Base-by-base conservation (phyloP, 2,888 invertebrate genomes). In the Acronicta aceris region DNA sequence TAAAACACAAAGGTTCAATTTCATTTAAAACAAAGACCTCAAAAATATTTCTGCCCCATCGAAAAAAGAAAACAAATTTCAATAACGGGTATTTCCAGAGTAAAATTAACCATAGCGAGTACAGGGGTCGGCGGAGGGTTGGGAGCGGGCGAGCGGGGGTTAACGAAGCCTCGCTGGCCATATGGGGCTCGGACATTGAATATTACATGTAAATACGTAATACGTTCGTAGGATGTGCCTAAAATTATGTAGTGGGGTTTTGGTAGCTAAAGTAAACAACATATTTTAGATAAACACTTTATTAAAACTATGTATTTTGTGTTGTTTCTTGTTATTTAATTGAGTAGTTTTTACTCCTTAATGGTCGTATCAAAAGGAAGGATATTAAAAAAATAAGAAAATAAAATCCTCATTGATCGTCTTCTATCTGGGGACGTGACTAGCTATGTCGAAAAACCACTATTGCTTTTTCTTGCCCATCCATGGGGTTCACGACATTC, bases 111-210 rank as follows among this genome's bases (percentile, higher is more conserved):
- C 67, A 69, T 69, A 55, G 45, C 65, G 61, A 66, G 59, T 68
- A 67, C 56, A 66, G 27, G 36, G 60, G 55, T n/a, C 58, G 56
- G 56, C 47, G 48, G 48, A 54, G 61, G 47, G 54, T 10, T n/a
- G 13, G 38, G 33, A 6, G 25, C 5, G 43, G 47, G 21, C 27
- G 42, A n/a, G 48, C 38, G 13, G 51, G 51, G 58, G 55, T 42
- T 74, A 65, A 75, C 70, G 76, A 71, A 65, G 68, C 68, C 61
- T 46, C 69, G 75, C 63, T 51, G 27, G 60, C 77, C 77, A 78
- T 78, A 76, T 78, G 77, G 76, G 77, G 58, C 79, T 65, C 65
- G 79, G 77, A 74, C 77, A 69, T 67, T 71, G 76, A 74, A 79
- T 79, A 79, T 74, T 71, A 69, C 68, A 76, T 79, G 79, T 76